Conservation (phyloP, 2,113 vertebrate genomes). For the Gasterosteus nipponicus region DNA sequence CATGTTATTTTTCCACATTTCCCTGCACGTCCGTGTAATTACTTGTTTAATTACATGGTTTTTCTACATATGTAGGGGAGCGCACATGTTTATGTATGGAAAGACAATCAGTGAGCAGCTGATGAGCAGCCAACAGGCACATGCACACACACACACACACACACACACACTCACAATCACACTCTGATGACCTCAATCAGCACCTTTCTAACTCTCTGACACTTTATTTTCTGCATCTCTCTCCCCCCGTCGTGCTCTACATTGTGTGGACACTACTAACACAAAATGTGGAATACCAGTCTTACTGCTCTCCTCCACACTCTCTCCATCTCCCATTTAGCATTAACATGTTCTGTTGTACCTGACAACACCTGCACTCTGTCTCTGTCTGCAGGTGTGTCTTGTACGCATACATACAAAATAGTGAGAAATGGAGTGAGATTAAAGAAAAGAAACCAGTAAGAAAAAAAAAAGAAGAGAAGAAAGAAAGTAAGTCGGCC, state of each 20-base stretch:
- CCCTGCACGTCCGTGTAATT: not conserved
- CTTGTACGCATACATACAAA: not conserved
- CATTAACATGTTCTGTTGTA: slow-evolving; percentile 35
- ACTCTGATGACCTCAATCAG: slow-evolving; percentile 57
- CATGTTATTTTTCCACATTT: not conserved
- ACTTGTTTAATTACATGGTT: not conserved
- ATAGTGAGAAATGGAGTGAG: slow-evolving; percentile 7
- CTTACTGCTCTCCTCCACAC: not conserved
- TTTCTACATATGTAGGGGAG: not conserved
- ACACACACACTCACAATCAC: not conserved
- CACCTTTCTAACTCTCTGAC: slow-evolving; percentile 41
- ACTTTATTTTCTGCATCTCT: slow-evolving; percentile 22
- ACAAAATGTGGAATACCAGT: slow-evolving; percentile 22
- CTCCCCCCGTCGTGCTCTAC: slow-evolving; percentile 16
- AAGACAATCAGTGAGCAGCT: slow-evolving; percentile 1
- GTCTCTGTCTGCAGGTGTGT: slow-evolving; percentile 1
- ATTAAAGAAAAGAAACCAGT: slow-evolving; percentile 9
- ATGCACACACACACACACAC: not conserved
- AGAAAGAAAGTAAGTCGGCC: slow-evolving; percentile 8
- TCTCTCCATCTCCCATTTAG: slow-evolving; percentile 28
- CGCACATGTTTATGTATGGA: not conserved
- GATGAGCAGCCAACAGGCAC: not conserved
- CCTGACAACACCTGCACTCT: slow-evolving; percentile 29
- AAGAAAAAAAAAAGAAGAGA: slow-evolving; percentile 12
- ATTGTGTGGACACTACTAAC: slow-evolving; percentile 43